A percentile compares a stretch with the other conserved stretches of the same genome.
Conservation (phyloP, 2,113 vertebrate species). For the Corythornis vintsioides region DNA sequence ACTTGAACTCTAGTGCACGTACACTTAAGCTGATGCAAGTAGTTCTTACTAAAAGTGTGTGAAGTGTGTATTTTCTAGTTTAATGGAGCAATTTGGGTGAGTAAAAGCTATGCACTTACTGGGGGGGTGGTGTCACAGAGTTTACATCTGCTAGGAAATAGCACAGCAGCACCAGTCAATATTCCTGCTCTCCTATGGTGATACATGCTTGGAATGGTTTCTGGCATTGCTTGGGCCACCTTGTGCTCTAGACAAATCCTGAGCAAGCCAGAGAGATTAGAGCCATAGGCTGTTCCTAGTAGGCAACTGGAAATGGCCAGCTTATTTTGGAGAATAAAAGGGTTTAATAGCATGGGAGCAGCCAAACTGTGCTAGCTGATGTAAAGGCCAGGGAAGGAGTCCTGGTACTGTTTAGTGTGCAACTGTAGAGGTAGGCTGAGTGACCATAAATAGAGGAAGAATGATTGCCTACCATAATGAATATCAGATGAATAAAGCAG, state of each 20-base stretch:
- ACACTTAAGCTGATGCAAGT: not conserved
- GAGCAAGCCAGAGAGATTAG: not conserved
- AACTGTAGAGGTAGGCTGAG: not conserved
- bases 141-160: not conserved
- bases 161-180: rapidly evolving
- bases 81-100: not conserved
- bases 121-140: rapidly evolving
- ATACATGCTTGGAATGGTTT: not conserved
- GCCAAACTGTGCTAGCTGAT: not conserved
- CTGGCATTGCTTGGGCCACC: not conserved
- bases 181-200: not conserved
- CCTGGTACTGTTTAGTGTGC: not conserved
- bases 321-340: not conserved
- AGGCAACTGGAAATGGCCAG: not conserved
- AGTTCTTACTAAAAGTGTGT: not conserved
- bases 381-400: not conserved
- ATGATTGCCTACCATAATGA: not conserved
- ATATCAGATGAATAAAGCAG: not conserved
- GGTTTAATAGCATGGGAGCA: too few species aligned
- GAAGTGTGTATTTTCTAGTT: not conserved
- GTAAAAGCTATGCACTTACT: not conserved
- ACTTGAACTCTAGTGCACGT: not conserved
- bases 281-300: not conserved
- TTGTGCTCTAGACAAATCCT: not conserved
- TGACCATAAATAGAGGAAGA: not conserved